Conservation (phyloP, 2,797 vertebrate genomes). For the Thripadectes ignobilis region DNA sequence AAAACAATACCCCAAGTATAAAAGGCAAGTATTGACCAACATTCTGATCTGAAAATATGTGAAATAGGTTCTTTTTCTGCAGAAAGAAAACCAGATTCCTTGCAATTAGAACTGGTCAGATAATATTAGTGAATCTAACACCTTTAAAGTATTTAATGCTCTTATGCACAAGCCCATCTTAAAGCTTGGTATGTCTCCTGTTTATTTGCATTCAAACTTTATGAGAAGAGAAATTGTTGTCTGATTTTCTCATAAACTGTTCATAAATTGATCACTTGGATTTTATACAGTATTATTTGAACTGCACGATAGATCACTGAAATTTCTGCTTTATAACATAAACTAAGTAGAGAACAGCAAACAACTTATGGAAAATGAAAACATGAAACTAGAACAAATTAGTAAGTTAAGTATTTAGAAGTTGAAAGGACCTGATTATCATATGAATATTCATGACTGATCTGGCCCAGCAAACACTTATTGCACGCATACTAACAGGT, state of each 20-base stretch:
- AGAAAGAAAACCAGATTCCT: background rate
- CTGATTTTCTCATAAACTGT: background rate
- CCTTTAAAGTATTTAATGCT: background rate
- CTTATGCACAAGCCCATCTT: background rate
- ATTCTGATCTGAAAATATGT: background rate
- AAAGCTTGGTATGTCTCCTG: background rate
- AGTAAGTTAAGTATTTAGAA: constrained; percentile 17
- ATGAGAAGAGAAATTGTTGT: background rate
- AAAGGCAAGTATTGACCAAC: background rate
- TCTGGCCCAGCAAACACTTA: background rate
- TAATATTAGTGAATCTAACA: background rate
- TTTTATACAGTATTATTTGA: background rate
- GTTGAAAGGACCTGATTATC: background rate
- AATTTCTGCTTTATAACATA: background rate
- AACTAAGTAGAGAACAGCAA: background rate
- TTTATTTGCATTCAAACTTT: background rate
- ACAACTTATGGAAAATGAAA: background rate
- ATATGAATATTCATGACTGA: constrained; percentile 2
- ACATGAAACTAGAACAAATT: background rate
- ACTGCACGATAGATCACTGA: background rate
- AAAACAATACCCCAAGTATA: background rate
- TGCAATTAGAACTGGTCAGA: background rate
- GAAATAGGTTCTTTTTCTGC: background rate
- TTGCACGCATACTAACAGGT: background rate
- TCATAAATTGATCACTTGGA: background rate